phyloP scores from a whole-genome alignment of 2,888 invertebrate genomes.

The Pseudococcus viburni region DNA sequence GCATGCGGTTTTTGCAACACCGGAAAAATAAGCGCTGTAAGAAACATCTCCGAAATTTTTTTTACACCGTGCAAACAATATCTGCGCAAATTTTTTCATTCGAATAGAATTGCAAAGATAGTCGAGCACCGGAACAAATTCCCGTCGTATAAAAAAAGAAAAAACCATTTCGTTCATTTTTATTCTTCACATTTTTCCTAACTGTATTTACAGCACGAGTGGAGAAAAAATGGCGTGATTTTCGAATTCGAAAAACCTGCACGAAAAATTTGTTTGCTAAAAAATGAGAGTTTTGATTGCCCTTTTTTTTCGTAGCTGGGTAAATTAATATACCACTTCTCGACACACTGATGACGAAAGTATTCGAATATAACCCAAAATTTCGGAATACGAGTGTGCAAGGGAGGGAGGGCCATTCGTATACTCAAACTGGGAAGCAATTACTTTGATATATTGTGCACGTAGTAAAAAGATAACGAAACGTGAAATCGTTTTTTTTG shows the following conservation, averaged over 20 bases:
- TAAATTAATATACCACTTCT: neutral
- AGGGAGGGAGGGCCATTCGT: neutral
- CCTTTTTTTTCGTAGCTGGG: neutral
- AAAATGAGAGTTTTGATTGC: neutral
- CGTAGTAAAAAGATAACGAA: constrained; percentile 28
- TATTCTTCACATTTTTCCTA: neutral
- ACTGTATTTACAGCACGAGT: neutral
- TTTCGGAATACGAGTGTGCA: neutral
- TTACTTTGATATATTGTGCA: neutral
- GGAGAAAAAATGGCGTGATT: neutral
- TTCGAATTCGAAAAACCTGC: neutral
- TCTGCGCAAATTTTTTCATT: constrained; percentile 20
- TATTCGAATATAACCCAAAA: neutral
- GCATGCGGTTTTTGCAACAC: neutral
- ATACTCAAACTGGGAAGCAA: neutral
- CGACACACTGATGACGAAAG: neutral
- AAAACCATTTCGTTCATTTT: constrained; percentile 20
- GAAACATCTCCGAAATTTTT: constrained; percentile 9
- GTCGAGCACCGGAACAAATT: constrained; percentile 28
- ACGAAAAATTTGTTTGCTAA: neutral
- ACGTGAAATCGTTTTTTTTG: constrained; percentile 1
- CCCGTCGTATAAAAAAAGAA: neutral
- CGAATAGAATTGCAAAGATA: constrained; percentile 28
- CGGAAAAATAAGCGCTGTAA: constrained; percentile 2
- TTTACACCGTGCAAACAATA: constrained; percentile 27